Percentiles rank a stretch among this genome's conserved stretches.
phyloP scores from a whole-genome alignment of 2,888 invertebrate species.

The Altica lythri region DNA sequence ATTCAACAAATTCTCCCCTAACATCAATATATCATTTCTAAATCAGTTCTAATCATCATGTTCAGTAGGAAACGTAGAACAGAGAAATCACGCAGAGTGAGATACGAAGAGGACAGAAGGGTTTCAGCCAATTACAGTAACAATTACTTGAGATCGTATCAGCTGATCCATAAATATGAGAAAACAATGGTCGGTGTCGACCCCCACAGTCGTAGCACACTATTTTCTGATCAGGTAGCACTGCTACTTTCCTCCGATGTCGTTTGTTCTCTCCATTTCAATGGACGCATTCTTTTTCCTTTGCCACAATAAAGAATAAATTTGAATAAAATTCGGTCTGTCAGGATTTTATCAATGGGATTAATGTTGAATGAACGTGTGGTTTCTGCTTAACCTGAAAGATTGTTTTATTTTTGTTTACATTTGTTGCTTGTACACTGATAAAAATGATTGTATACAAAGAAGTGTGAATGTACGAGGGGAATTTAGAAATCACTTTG shows the following conservation, averaged over 20 bases:
- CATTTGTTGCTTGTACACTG: too few relatives aligned
- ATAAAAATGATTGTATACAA: too few relatives aligned
- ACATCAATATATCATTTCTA: slow-evolving; percentile 11
- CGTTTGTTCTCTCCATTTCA: slow-evolving; percentile 1
- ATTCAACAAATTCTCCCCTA: too few relatives aligned
- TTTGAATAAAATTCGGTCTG: slow-evolving; percentile 12
- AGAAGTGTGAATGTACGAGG: too few relatives aligned
- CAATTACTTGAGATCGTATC: slow-evolving; percentile 55
- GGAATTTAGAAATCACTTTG: too few relatives aligned
- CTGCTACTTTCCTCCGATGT: not conserved
- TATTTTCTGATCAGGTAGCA: slow-evolving; percentile 36
- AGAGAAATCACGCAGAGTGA: not conserved
- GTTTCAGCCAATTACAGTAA: slow-evolving; percentile 52
- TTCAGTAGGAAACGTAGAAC: not conserved
- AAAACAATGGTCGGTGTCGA: slow-evolving; percentile 46
- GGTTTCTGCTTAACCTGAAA: too few relatives aligned
- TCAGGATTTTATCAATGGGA: not conserved
- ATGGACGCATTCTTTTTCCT: not conserved
- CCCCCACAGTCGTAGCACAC: slow-evolving; percentile 36
- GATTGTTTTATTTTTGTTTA: too few relatives aligned
- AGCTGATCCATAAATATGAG: slow-evolving; percentile 54
- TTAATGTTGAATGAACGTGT: not conserved
- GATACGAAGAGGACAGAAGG: slow-evolving; percentile 31
- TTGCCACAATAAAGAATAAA: not conserved
- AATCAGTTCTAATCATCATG: slow-evolving; percentile 10